phyloP scores from a whole-genome alignment of 2,113 vertebrate genomes.

The Ciconia maguari region DNA sequence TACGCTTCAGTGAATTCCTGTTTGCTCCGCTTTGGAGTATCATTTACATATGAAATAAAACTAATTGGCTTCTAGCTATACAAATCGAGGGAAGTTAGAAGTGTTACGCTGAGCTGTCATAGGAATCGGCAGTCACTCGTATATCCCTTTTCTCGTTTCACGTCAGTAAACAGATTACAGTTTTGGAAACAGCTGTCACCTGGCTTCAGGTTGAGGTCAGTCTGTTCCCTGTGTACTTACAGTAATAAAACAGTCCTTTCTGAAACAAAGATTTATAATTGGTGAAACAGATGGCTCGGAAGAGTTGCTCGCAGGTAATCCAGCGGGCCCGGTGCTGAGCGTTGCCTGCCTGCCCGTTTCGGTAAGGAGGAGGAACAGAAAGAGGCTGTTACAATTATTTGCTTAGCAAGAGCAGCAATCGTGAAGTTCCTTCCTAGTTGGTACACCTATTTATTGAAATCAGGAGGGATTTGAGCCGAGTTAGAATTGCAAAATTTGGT shows the following conservation, averaged over 20 bases:
- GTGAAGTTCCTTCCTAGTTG: background rate
- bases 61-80: conserved; percentile 36
- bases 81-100: conserved; percentile 1
- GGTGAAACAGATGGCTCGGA: background rate
- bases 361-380: background rate
- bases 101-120: background rate
- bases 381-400: background rate
- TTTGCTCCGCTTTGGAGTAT: background rate
- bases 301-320: background rate
- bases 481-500: background rate
- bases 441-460: background rate
- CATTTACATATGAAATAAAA: conserved; percentile 70
- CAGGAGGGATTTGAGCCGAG: background rate
- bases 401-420: background rate
- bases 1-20: background rate
- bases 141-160: conserved; percentile 14
- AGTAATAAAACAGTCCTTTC: conserved; percentile 1
- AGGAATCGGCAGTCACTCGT: background rate
- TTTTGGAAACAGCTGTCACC: conserved; percentile 74
- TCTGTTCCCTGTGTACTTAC: conserved; percentile 37
- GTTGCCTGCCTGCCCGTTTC: background rate
- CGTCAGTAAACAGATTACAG: conserved; percentile 24
- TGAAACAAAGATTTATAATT: background rate
- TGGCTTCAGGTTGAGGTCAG: conserved; percentile 70
- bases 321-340: background rate